A percentile compares a stretch with the other conserved stretches of the same genome.
phyloP scores from a whole-genome alignment of 2,113 vertebrate genomes.

The Terrapene triunguis region DNA sequence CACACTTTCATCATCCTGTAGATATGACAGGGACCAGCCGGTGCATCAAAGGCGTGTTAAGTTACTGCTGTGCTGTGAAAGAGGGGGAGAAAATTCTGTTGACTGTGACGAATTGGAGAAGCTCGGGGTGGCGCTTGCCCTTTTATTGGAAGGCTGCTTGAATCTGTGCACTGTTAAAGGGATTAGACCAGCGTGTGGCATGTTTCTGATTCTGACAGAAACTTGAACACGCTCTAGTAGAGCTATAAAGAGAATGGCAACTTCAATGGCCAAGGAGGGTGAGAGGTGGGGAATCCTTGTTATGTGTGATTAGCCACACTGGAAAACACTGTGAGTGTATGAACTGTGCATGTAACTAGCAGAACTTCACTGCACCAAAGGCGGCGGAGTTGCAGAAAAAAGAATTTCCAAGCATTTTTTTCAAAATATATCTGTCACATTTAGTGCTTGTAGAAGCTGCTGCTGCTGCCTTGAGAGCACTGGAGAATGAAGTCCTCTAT shows the following conservation, averaged over 20 bases:
- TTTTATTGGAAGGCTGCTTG: constrained; percentile 62
- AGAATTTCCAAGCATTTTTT: neutral
- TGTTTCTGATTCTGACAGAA: constrained; percentile 75
- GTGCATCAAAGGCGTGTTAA: constrained; percentile 65
- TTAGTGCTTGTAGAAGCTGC: rapidly evolving
- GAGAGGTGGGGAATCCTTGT: neutral
- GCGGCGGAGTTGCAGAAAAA: neutral
- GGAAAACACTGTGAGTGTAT: constrained; percentile 1
- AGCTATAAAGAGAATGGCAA: constrained; percentile 61
- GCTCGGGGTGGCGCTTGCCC: constrained; percentile 64
- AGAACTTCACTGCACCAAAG: constrained; percentile 1
- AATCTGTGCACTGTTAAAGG: constrained; percentile 60
- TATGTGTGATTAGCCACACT: constrained; percentile 56
- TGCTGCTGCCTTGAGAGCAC: neutral
- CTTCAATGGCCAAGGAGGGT: constrained; percentile 14
- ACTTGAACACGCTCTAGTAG: constrained; percentile 66
- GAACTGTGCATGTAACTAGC: constrained; percentile 20
- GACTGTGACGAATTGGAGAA: constrained; percentile 72
- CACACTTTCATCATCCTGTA: constrained; percentile 39
- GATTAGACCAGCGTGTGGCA: constrained; percentile 71
- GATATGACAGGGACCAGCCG: constrained; percentile 39
- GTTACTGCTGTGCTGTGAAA: constrained; percentile 64
- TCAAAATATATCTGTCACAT: neutral
- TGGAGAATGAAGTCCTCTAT: neutral
- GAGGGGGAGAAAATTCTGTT: constrained; percentile 64